Evolutionary conservation across 1,140 invertebrate genomes (phyloP).

Genomic region (Sitophilus oryzae): DNA sequence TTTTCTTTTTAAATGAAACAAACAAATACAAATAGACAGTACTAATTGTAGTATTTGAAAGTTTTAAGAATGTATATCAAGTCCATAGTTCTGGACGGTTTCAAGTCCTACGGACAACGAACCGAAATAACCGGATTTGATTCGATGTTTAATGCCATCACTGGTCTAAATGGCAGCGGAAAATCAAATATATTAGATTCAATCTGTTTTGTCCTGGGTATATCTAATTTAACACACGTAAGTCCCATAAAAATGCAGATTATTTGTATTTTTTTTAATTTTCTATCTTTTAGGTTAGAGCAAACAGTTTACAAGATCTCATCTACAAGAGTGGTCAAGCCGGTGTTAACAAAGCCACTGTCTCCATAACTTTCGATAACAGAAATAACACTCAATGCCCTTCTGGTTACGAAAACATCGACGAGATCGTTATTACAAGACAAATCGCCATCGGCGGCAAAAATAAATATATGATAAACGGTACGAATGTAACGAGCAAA

Average conservation of each 20-base stretch:
- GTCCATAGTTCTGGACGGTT: slow-evolving; percentile 91
- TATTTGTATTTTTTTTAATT: slow-evolving; percentile 15
- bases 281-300: slow-evolving; percentile 67
- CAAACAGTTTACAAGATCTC: slow-evolving; percentile 83
- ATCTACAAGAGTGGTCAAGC: slow-evolving; percentile 98
- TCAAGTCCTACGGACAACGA: slow-evolving; percentile 94
- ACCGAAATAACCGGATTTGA: slow-evolving; percentile 95
- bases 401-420: slow-evolving; percentile 84
- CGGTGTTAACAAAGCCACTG: slow-evolving; percentile 91
- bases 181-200: slow-evolving; percentile 98
- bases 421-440: slow-evolving; percentile 90
- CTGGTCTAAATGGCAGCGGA: slow-evolving; percentile 96
- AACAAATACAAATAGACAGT: no score
- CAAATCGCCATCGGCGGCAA: slow-evolving; percentile 78
- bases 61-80: slow-evolving; percentile 80
- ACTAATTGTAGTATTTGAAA: no score
- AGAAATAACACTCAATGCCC: slow-evolving; percentile 76
- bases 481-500: slow-evolving; percentile 81
- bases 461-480: slow-evolving; percentile 95
- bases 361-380: slow-evolving; percentile 96
- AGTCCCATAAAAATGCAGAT: slow-evolving; percentile 34
- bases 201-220: slow-evolving; percentile 96
- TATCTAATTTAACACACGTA: slow-evolving; percentile 89
- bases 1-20: no score
- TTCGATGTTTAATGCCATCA: slow-evolving; percentile 95